These are phyloP conservation scores for Notechis scutatus DNA, from an alignment of 2,113 vertebrate genomes.

Conservation along the genomic window DNA sequence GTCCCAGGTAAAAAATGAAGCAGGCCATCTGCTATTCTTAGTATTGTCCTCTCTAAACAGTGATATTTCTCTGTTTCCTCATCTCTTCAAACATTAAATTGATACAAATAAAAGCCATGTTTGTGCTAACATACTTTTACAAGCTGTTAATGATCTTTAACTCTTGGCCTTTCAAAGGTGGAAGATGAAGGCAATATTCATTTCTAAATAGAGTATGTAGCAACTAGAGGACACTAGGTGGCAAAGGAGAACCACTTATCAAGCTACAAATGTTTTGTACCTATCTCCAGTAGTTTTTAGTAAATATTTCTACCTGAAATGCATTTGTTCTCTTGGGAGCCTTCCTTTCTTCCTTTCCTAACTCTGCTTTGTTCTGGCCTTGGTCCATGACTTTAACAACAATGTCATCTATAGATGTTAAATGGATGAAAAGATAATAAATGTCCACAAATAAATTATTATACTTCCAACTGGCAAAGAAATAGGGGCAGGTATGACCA, in stretches of 20 bases:
- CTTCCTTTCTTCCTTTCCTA: not conserved
- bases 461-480: not conserved
- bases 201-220: not conserved
- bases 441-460: not conserved
- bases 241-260: slow-evolving; percentile 32
- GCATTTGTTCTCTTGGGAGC: not conserved
- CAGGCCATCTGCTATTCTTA: not conserved
- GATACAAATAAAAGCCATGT: not conserved
- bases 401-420: not conserved
- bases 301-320: not conserved
- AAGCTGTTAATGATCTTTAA: slow-evolving; percentile 1
- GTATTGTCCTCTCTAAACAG: not conserved
- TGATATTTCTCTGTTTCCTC: not conserved
- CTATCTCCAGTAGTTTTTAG: not conserved
- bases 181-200: not conserved
- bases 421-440: not conserved
- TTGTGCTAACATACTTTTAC: not conserved
- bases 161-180: not conserved
- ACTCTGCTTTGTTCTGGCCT: not conserved
- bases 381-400: not conserved
- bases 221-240: slow-evolving; percentile 39
- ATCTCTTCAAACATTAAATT: not conserved
- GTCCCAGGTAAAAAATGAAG: not conserved
- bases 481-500: not conserved
- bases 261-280: fast-evolving